A percentile compares a stretch with the other conserved stretches of the same genome.
phyloP scores from a whole-genome alignment of 92 coral and sea anemone species.

The Porites lobata region DNA sequence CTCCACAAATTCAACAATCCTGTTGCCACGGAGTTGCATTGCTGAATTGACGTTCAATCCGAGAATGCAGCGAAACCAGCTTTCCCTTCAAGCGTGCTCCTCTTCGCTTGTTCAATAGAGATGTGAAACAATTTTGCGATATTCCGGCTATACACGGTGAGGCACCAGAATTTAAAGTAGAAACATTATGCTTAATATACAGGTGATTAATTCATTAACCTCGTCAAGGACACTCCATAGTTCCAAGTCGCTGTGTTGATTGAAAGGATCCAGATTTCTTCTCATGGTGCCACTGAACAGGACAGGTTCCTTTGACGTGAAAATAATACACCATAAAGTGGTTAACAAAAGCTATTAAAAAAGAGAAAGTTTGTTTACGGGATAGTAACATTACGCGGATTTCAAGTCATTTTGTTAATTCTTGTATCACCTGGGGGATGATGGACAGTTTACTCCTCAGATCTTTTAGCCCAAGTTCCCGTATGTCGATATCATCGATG shows the following conservation, averaged over 20 bases:
- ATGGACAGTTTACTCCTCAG: slow-evolving; percentile 92
- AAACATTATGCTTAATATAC: too few species aligned
- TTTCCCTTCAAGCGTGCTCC: too few species aligned
- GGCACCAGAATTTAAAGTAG: too few species aligned
- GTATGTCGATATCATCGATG: slow-evolving; percentile 87
- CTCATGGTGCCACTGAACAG: slow-evolving; percentile 92
- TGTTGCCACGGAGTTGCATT: too few species aligned
- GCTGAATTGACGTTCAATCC: too few species aligned
- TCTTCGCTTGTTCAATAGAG: too few species aligned
- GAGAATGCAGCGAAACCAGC: too few species aligned
- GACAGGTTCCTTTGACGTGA: slow-evolving; percentile 82
- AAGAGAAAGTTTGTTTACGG: background rate
- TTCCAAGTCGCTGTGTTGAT: slow-evolving; percentile 75
- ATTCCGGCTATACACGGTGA: too few species aligned
- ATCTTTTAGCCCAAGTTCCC: slow-evolving; percentile 87
- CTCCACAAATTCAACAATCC: too few species aligned
- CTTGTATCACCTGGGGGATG: slow-evolving; percentile 88
- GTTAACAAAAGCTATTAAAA: background rate
- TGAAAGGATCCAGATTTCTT: slow-evolving; percentile 91
- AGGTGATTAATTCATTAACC: slow-evolving; percentile 43
- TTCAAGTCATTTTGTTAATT: too few species aligned
- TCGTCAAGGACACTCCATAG: slow-evolving; percentile 88
- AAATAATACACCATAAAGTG: background rate
- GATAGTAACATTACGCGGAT: background rate
- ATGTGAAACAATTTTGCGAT: too few species aligned